Evolutionary conservation across 2,113 vertebrate species (phyloP), one percentile per base, ranked within the genome.

Genomic region (Corythoichthys haematopterus): DNA sequence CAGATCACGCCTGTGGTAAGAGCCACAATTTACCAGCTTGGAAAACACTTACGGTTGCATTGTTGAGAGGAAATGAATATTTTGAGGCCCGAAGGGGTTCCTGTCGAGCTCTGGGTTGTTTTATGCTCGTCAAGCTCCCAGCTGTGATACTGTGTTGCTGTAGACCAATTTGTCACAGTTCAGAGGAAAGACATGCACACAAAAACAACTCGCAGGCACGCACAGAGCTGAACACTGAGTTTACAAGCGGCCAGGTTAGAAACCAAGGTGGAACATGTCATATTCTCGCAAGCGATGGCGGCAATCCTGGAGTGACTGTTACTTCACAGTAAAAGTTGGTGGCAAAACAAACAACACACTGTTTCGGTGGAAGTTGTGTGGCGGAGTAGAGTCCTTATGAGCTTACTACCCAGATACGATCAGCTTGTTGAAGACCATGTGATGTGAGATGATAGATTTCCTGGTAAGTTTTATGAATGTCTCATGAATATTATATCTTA

Each of bases 161-260:
- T 20, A 45, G 9, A 62, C 59, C 59, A 13, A 62, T 62, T 46
- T 62, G 40, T 45, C 59, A 62, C 59, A 28, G 58, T 60, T 60
- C 37, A 62, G 40, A 43, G 59, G 9, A 62, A 28, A 62, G n/a
- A 46, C 59, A 28, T 62, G 59, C 40, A 45, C 59, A 62, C 59
- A n/a, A 45, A 62, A 62, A 45, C 59, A 60, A 43, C 58, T 40
- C 37, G 15, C 9, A 43, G 58, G 58, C 40, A 62, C 40, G 20
- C 43, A 62, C 13, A 46, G 10, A 62, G 40, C 59, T 2, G 40
- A 46, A 62, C n/a, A 28, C 6, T 28, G 43, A 20, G 13, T 62
- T 46, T 45, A 28, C 40, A 28, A 57, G 55, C 55, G 13, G n/a
- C 9, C 40, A 62, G 40, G 59, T 62, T 46, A n/a, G 11, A 20